Evolutionary conservation across 1,140 invertebrate genomes (phyloP), one percentile per base, ranked within the genome.

Genomic region (Camponotus floridanus): DNA sequence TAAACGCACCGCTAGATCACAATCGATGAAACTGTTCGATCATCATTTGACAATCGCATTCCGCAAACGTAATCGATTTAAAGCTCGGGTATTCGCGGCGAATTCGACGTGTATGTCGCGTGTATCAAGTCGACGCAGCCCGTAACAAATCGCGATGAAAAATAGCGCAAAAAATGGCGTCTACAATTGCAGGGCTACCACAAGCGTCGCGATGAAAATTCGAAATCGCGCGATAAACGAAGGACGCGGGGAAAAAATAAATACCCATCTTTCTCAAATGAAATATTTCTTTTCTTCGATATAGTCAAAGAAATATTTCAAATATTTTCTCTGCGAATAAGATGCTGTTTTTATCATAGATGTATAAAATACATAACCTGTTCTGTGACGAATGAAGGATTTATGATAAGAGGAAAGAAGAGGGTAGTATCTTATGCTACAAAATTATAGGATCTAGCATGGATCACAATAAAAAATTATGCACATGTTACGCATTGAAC

Each of bases 151-250:
- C 36, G 55, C 26, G 64, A 84, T 33, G 55, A 39, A 21, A 76
- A 59, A 61, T 9, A 33, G 48, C 81, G 26, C 33, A 31, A 45
- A 48, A 86, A 51, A 83, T 89, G 70, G 78, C 71, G 84, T 62
- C 57, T 55, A 55, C 36, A 33, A 15, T 33, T 15, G 31, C 84
- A 88, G 76, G 76, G 21, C 26, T 76, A 21, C 87, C 88, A 89
- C 73, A 59, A 5, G 33, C 51, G 5, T 39, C 13, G 18, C 48
- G 13, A 55, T 15, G 9, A n/a, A 85, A 85, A 62, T 39, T 87
- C 9, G 18, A 36, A n/a, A 57, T 18, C 18, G 33, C 42, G n/a
- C 5, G 21, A 42, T n/a, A 8, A 45, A 45, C 13, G 13, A 3
- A 13, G 11, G 13, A 15, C 13, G 33, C 26, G 36, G n/a, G 8